Evolutionary conservation across 1,140 invertebrate species (phyloP).

Genomic region (Berghia stephanieae): DNA sequence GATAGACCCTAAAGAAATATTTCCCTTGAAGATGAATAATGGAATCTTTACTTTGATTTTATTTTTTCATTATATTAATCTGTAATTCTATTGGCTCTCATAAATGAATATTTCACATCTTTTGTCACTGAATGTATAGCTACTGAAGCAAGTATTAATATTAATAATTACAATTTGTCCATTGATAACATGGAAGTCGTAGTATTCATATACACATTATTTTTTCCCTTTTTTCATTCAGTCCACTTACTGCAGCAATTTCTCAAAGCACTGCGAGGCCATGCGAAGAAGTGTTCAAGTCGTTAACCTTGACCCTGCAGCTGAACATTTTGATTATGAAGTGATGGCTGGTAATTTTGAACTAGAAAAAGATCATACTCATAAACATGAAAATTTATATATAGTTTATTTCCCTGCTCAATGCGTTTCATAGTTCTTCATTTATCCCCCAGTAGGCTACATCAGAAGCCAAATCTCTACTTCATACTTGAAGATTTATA

Average conservation of each 20-base stretch:
- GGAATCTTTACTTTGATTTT: no score
- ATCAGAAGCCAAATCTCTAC: no score
- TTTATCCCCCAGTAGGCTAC: no score
- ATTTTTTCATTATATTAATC: no score
- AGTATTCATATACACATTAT: conserved; percentile 29
- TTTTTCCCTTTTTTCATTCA: conserved; percentile 65
- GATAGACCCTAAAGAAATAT: no score
- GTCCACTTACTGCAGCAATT: conserved; percentile 94
- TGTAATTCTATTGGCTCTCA: not conserved
- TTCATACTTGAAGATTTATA: no score
- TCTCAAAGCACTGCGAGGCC: conserved; percentile 85
- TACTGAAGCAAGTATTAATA: not conserved
- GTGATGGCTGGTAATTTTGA: conserved; percentile 72
- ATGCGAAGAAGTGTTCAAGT: conserved; percentile 81
- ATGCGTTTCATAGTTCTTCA: no score
- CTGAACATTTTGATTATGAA: conserved; percentile 93
- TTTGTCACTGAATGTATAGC: not conserved
- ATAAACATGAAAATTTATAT: not conserved
- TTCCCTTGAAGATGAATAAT: no score
- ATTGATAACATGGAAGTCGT: not conserved
- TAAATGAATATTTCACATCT: not conserved
- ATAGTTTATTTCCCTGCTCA: not conserved
- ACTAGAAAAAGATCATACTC: not conserved
- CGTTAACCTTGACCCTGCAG: conserved; percentile 97
- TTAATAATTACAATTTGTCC: not conserved